Evolutionary conservation across 2,888 invertebrate species (phyloP).

Genomic region (Macropis europaea): DNA sequence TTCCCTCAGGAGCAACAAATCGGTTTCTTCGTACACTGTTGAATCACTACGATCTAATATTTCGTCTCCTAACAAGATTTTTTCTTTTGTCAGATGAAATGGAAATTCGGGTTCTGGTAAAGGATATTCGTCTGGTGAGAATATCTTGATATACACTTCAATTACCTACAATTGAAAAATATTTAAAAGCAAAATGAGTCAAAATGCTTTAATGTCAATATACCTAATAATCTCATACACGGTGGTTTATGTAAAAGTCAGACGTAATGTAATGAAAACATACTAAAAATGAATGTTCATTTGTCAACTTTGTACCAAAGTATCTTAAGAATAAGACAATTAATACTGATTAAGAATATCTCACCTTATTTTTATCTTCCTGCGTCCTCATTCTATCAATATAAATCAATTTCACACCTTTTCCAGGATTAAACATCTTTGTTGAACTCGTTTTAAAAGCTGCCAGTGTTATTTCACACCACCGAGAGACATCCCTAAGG

Average conservation of each 20-base stretch:
- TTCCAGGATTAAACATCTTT: conserved; percentile 80
- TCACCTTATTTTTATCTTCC: conserved; percentile 88
- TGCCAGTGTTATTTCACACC: conserved; percentile 89
- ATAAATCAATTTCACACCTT: conserved; percentile 90
- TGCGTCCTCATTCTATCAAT: conserved; percentile 91
- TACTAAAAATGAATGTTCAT: background rate
- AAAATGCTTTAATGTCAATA: too few species aligned
- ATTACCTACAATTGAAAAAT: conserved; percentile 66
- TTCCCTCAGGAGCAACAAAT: conserved; percentile 80
- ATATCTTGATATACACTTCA: conserved; percentile 79
- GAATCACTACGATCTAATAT: conserved; percentile 78
- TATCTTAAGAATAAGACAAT: too few species aligned
- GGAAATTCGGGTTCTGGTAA: conserved; percentile 81
- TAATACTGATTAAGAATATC: conserved; percentile 5
- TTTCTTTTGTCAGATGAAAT: conserved; percentile 82
- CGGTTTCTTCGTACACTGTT: conserved; percentile 68
- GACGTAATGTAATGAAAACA: too few species aligned
- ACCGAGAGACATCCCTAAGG: conserved; percentile 95
- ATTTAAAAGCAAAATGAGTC: background rate
- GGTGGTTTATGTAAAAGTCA: too few species aligned
- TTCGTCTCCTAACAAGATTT: conserved; percentile 86
- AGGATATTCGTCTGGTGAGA: conserved; percentile 79
- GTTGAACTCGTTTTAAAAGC: conserved; percentile 4
- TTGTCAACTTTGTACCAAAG: too few species aligned
- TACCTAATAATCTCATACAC: too few species aligned